Conservation (phyloP, 2,888 invertebrate species). For the Alviniconcha strummeri region DNA sequence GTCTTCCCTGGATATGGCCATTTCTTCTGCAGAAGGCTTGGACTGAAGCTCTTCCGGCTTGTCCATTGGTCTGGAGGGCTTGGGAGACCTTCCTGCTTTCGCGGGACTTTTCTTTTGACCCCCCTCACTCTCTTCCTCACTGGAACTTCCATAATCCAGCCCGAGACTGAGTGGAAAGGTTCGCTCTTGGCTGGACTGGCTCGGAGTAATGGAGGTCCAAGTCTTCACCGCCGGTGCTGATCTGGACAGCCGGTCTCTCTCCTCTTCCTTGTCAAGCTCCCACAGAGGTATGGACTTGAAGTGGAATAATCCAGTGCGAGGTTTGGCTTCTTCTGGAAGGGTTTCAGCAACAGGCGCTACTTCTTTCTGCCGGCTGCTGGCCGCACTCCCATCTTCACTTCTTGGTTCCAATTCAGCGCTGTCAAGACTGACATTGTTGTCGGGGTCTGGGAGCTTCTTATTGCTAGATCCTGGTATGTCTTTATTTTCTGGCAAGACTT, state of each 20-base stretch:
- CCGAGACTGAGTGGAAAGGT: conserved; percentile 14
- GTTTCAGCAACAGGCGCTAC: not conserved
- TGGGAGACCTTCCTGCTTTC: not conserved
- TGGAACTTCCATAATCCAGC: conserved; percentile 27
- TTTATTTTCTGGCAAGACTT: no score
- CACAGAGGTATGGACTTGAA: conserved; percentile 30
- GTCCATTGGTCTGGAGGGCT: not conserved
- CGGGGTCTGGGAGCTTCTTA: no score
- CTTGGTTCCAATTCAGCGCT: no score
- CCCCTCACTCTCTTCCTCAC: conserved; percentile 24
- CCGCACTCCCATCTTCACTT: no score
- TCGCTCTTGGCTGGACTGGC: not conserved
- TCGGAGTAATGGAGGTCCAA: not conserved
- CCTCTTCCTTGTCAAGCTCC: conserved; percentile 31
- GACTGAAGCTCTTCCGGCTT: not conserved
- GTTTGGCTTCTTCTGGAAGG: conserved; percentile 9
- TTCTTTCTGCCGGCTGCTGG: no score
- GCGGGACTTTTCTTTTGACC: not conserved
- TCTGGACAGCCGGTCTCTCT: not conserved
- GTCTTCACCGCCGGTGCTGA: conserved; percentile 1
- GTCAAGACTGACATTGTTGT: no score
- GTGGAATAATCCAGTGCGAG: conserved; percentile 24
- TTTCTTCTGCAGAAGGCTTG: not conserved
- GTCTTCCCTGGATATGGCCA: not conserved
- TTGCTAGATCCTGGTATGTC: no score